phyloP scores from a whole-genome alignment of 2,888 invertebrate genomes.

The Fragum sueziense region DNA sequence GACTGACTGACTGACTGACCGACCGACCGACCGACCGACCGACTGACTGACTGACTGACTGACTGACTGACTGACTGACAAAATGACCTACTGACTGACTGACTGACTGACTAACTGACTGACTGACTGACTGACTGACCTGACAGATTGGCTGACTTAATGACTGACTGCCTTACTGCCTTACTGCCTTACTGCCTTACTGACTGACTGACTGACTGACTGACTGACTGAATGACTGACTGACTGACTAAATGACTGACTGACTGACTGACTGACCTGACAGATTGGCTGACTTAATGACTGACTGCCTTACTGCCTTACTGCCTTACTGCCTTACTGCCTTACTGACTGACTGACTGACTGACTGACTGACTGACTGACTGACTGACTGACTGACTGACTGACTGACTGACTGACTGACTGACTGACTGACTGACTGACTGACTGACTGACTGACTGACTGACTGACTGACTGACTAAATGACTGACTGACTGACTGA shows the following conservation, averaged over 20 bases:
- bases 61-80: constrained; percentile 3
- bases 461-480: no score
- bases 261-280: no score
- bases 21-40: no score
- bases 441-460: background rate
- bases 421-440: constrained; percentile 5
- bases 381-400: constrained; percentile 11
- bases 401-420: constrained; percentile 5
- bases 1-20: background rate
- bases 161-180: constrained; percentile 3
- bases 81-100: no score
- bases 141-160: no score
- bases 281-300: constrained; percentile 6
- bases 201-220: constrained; percentile 13
- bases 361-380: constrained; percentile 15
- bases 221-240: constrained; percentile 8
- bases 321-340: background rate
- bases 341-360: constrained; percentile 7
- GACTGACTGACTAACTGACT: no score
- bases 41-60: background rate
- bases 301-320: background rate
- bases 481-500: no score
- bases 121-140: no score
- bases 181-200: background rate
- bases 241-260: no score